Base-by-base conservation (phyloP, 1,140 invertebrate genomes). In the Atopsyche davidsoni region DNA sequence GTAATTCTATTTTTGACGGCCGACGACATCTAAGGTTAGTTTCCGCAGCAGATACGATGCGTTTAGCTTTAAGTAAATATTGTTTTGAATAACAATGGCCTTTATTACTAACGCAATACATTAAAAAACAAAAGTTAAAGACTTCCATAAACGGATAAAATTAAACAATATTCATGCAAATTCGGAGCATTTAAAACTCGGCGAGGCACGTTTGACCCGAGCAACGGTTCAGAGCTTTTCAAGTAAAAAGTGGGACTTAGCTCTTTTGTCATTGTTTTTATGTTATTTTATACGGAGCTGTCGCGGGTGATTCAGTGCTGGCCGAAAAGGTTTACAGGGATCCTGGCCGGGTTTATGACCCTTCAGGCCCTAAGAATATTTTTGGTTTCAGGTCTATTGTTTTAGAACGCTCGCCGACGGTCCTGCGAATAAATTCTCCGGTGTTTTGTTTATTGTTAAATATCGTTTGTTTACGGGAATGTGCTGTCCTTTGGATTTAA, bases 151-250 rank as follows among this genome's bases (percentile, higher is more conserved):
- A 54, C 53, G 47, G 53, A 41, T 55, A 41, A 55, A 44, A 49
- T 46, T 41, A 39, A 55, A 55, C 47, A 55, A 51, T 55, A 43
- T 41, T 51, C 21, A 55, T 55, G 53, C 51, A 51, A 55, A 55
- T 55, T 55, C 45, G 31, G 34, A 38, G 31, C 50, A 42, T 49
- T 53, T 53, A 41, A 45, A 38, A 48, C 16, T 17, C 32, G 32
- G 39, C 36, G 46, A 40, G 24, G 25, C 39, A 28, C 40, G 38
- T 46, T 46, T 25, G 53, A 34, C 45, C 43, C 41, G 50, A 50
- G 46, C 53, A n/a, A n/a, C n/a, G n/a, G n/a, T n/a, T 53, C 36
- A 47, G 52, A 39, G 16, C 31, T 48, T 49, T 38, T 19, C 40
- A 24, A 25, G 38, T n/a, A 40, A 7, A 43, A 25, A 31, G 16